A percentile compares a stretch with the other conserved stretches of the same genome.
Conservation (phyloP, 2,888 invertebrate species). For the Cacoxenus indagator region DNA sequence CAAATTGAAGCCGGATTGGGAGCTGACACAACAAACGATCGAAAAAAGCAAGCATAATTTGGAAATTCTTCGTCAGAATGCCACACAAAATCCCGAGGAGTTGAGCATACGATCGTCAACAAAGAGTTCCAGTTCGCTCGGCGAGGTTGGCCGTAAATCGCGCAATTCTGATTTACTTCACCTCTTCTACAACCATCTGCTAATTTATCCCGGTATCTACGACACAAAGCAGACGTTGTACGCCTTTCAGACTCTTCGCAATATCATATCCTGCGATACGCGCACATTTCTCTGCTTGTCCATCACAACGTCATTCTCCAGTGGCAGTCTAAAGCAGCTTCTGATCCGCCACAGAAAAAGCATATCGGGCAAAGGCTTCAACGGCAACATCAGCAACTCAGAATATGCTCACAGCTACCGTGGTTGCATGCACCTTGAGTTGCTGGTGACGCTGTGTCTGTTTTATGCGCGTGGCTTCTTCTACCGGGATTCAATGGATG, state of each 20-base stretch:
- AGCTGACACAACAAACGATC: slow-evolving; percentile 63
- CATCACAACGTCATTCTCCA: slow-evolving; percentile 80
- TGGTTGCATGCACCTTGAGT: slow-evolving; percentile 86
- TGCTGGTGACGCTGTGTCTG: slow-evolving; percentile 80
- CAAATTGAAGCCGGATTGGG: slow-evolving; percentile 61
- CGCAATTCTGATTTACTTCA: slow-evolving; percentile 48
- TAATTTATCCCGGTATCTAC: slow-evolving; percentile 84
- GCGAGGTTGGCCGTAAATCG: slow-evolving; percentile 40
- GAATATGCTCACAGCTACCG: slow-evolving; percentile 80
- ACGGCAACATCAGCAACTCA: slow-evolving; percentile 74
- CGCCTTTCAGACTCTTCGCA: slow-evolving; percentile 81
- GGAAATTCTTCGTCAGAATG: slow-evolving; percentile 69
- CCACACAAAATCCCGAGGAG: slow-evolving; percentile 51
- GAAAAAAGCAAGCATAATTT: slow-evolving; percentile 71
- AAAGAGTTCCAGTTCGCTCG: slow-evolving; percentile 49
- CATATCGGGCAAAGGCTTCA: slow-evolving; percentile 79
- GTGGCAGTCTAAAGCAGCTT: slow-evolving; percentile 70
- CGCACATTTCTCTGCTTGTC: slow-evolving; percentile 81
- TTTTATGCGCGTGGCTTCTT: slow-evolving; percentile 84
- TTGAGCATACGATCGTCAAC: slow-evolving; percentile 46
- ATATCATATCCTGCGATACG: slow-evolving; percentile 79
- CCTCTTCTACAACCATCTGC: slow-evolving; percentile 85
- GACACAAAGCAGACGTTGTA: slow-evolving; percentile 82
- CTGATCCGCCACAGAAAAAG: slow-evolving; percentile 81
- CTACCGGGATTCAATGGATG: slow-evolving; percentile 60